phyloP scores from a whole-genome alignment of 2,888 invertebrate species.

The Sisyra terminalis region DNA sequence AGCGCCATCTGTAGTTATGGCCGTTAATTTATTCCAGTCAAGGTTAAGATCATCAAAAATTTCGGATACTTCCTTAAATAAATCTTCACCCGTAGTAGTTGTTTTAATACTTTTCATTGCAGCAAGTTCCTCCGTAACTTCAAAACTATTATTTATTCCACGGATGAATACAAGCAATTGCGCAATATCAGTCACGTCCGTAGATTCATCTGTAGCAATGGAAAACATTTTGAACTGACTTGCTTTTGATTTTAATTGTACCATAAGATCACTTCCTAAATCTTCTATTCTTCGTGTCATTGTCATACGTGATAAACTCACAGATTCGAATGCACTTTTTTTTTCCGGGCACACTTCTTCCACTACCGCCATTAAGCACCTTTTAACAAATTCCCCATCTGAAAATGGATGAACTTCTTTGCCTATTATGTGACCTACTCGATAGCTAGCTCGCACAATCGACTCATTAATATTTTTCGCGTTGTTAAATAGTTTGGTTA shows the following conservation, averaged over 20 bases:
- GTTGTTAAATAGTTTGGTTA: constrained; percentile 3
- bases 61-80: constrained; percentile 7
- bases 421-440: not conserved
- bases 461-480: constrained; percentile 4
- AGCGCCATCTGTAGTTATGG: constrained; percentile 6
- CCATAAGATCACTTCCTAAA: constrained; percentile 9
- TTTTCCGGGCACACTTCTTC: constrained; percentile 9
- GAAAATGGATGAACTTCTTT: constrained; percentile 1
- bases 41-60: constrained; percentile 7
- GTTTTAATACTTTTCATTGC: constrained; percentile 8
- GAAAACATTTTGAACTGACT: constrained; percentile 8
- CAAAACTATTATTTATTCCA: constrained; percentile 8
- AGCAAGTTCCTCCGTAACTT: constrained; percentile 8
- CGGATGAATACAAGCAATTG: constrained; percentile 8
- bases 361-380: constrained; percentile 9
- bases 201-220: constrained; percentile 1
- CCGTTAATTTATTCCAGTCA: constrained; percentile 7
- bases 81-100: constrained; percentile 7
- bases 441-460: constrained; percentile 3
- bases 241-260: constrained; percentile 9
- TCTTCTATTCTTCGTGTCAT: constrained; percentile 9
- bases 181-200: constrained; percentile 2
- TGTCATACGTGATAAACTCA: constrained; percentile 10
- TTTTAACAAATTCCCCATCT: constrained; percentile 7
- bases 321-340: constrained; percentile 9